These are phyloP conservation scores for Chironomus striatipennis DNA, from an alignment of 1,140 invertebrate genomes.

Conservation along the genomic window DNA sequence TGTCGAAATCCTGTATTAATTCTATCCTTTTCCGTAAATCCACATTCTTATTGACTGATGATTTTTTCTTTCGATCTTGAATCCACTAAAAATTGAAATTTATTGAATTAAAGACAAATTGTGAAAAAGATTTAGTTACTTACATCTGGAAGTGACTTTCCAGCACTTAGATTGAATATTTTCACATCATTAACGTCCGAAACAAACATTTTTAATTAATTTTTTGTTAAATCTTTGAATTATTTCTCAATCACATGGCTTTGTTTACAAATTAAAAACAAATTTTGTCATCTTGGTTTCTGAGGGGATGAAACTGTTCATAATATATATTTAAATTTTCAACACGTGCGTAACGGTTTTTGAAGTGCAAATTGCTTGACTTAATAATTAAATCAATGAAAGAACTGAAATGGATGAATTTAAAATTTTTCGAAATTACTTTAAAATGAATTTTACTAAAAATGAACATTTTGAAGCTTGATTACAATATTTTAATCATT, in stretches of 20 bases:
- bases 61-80: slow-evolving; percentile 77
- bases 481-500: too few species aligned
- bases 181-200: slow-evolving; percentile 89
- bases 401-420: too few species aligned
- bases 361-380: too few species aligned
- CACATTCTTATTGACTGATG: slow-evolving; percentile 81
- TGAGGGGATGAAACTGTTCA: not conserved
- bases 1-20: slow-evolving; percentile 98
- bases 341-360: too few species aligned
- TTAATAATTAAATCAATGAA: too few species aligned
- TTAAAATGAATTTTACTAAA: too few species aligned
- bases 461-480: too few species aligned
- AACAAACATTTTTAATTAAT: slow-evolving; percentile 58
- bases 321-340: not conserved
- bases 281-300: not conserved
- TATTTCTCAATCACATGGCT: not conserved
- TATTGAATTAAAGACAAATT: slow-evolving; percentile 27
- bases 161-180: slow-evolving; percentile 94
- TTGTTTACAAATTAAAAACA: not conserved
- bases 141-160: slow-evolving; percentile 94
- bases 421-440: too few species aligned
- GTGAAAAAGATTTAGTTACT: too few species aligned
- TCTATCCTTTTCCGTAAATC: slow-evolving; percentile 86
- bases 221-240: not conserved
- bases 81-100: slow-evolving; percentile 64